Conservation (phyloP, 2,797 vertebrate species). For the Coilia nasus region DNA sequence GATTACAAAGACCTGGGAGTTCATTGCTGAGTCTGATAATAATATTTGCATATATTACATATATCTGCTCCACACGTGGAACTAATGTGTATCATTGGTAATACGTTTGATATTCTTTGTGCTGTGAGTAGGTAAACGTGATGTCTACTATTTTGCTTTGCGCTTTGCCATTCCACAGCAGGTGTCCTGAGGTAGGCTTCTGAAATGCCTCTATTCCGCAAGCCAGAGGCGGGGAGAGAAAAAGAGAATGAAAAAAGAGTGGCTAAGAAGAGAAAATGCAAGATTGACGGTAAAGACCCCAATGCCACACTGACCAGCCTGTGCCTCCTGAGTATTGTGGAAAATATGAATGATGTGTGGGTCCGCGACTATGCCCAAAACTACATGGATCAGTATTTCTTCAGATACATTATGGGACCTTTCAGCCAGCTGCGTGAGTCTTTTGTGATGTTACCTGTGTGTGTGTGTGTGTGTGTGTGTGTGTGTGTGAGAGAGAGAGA, state of each 20-base stretch:
- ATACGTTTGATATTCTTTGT: too few species aligned
- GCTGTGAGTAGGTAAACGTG: too few species aligned
- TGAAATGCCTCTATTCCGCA: constrained; percentile 70
- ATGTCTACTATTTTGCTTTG: background rate
- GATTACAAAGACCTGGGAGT: too few species aligned
- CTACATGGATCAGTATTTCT: constrained; percentile 81
- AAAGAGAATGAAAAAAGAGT: background rate
- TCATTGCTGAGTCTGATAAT: too few species aligned
- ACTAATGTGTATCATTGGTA: too few species aligned
- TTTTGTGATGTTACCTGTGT: background rate
- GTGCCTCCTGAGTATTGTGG: constrained; percentile 78
- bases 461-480: constrained; percentile 5
- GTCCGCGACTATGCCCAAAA: constrained; percentile 81
- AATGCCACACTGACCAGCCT: constrained; percentile 61
- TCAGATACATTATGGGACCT: constrained; percentile 83
- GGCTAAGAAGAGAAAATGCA: constrained; percentile 19
- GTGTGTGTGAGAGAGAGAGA: too few species aligned
- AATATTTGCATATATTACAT: too few species aligned
- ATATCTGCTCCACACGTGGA: too few species aligned
- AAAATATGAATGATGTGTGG: constrained; percentile 84
- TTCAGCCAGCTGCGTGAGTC: constrained; percentile 83
- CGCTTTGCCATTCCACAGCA: background rate
- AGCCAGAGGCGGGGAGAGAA: constrained; percentile 28
- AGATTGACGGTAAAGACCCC: background rate
- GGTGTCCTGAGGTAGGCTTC: background rate